A percentile compares a stretch with the other conserved stretches of the same genome.
Evolutionary conservation across 2,888 invertebrate species (phyloP).

Genomic region (Muscina levida): DNA sequence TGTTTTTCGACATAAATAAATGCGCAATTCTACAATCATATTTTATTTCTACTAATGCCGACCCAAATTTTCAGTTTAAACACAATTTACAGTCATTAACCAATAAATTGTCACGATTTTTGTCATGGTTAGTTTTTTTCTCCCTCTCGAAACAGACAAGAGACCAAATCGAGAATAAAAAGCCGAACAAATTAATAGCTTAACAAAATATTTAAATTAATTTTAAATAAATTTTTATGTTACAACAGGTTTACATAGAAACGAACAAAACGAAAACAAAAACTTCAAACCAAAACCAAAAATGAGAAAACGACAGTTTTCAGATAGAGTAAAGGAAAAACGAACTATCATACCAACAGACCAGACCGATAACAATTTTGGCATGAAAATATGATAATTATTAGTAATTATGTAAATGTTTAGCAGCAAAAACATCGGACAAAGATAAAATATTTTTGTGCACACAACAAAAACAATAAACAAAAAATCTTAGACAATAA

Average conservation of each 20-base stretch:
- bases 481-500: slow-evolving; percentile 1
- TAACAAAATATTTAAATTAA: slow-evolving; percentile 61
- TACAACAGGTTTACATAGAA: slow-evolving; percentile 47
- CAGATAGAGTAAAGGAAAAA: not conserved
- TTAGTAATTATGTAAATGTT: slow-evolving; percentile 50
- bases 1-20: slow-evolving; percentile 14
- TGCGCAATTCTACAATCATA: not conserved
- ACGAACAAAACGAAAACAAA: slow-evolving; percentile 17
- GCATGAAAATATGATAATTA: slow-evolving; percentile 55
- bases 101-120: slow-evolving; percentile 64
- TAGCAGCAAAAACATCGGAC: not conserved
- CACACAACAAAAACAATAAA: not conserved
- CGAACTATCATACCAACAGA: not conserved
- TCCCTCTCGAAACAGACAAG: slow-evolving; percentile 21
- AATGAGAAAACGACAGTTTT: not conserved
- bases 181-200: slow-evolving; percentile 57
- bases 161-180: slow-evolving; percentile 23
- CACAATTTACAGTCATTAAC: slow-evolving; percentile 62
- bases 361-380: slow-evolving; percentile 30
- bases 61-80: slow-evolving; percentile 48
- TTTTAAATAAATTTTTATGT: slow-evolving; percentile 42
- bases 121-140: slow-evolving; percentile 39
- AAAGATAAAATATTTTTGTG: slow-evolving; percentile 11
- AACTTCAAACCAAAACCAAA: not conserved
- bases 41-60: slow-evolving; percentile 12